Evolutionary conservation across 2,888 invertebrate species (phyloP).

Genomic region (Chalcosyrphus nemorum): DNA sequence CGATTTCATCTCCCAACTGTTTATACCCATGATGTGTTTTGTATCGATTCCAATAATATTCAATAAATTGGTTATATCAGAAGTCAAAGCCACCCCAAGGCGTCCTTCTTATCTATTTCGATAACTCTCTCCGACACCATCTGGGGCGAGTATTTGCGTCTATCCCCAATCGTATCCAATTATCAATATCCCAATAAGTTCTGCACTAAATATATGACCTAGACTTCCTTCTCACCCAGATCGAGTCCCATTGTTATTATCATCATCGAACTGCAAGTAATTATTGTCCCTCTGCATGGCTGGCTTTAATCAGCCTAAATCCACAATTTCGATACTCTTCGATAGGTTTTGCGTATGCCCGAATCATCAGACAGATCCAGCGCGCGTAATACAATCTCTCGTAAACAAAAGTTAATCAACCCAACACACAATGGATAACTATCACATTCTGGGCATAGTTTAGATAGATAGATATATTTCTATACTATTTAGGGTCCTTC

Average conservation of each 20-base stretch:
- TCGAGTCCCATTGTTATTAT: slow-evolving; percentile 31
- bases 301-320: slow-evolving; percentile 32
- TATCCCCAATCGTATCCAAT: slow-evolving; percentile 21
- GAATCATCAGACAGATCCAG: background rate
- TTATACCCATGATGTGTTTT: background rate
- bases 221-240: background rate
- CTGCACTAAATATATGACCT: slow-evolving; percentile 2
- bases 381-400: slow-evolving; percentile 1
- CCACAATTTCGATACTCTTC: background rate
- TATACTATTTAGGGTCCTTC: background rate
- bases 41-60: background rate
- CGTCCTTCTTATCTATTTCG: background rate
- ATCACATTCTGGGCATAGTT: slow-evolving; percentile 28
- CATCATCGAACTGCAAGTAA: slow-evolving; percentile 48
- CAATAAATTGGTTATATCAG: background rate
- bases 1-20: background rate
- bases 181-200: slow-evolving; percentile 42
- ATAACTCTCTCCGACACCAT: slow-evolving; percentile 5
- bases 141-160: background rate
- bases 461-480: background rate
- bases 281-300: slow-evolving; percentile 10
- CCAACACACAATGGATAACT: slow-evolving; percentile 30
- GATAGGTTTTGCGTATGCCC: background rate
- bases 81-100: background rate
- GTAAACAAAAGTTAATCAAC: slow-evolving; percentile 67